Evolutionary conservation across 2,797 vertebrate species (phyloP).

Genomic region (Onychomys torridus): DNA sequence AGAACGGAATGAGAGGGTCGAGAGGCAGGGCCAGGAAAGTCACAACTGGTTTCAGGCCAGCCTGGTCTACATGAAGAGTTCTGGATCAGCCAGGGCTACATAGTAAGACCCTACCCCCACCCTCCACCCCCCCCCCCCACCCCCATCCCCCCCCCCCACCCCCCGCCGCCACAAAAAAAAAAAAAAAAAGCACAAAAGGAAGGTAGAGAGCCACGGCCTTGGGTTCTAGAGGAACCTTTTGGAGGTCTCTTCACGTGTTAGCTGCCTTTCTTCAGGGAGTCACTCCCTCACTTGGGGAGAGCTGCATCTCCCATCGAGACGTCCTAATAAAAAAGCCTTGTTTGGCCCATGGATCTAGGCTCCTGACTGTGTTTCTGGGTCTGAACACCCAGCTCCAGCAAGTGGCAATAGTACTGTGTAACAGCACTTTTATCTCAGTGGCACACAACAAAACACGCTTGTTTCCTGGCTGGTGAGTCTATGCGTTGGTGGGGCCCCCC

Average conservation of each 20-base stretch:
- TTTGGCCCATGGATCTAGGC: not conserved
- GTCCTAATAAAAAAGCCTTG: not conserved
- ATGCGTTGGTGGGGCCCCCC: not conserved
- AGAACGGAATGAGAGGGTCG: not conserved
- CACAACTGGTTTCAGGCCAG: not conserved
- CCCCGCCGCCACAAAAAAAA: too few relatives aligned
- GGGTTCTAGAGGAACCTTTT: not conserved
- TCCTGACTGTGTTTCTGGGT: not conserved
- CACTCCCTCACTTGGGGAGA: not conserved
- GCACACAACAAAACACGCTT: not conserved
- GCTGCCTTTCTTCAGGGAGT: not conserved
- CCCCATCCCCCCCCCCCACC: too few relatives aligned
- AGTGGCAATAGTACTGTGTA: not conserved
- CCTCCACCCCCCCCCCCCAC: too few relatives aligned
- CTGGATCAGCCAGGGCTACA: not conserved
- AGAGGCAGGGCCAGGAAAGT: not conserved
- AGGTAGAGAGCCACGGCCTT: not conserved
- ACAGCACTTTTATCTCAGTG: not conserved
- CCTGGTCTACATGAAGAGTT: not conserved
- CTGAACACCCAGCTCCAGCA: not conserved
- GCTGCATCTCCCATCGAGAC: not conserved
- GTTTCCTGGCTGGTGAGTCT: not conserved
- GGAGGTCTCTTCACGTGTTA: not conserved
- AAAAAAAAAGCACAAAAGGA: not conserved
- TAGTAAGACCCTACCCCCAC: not conserved